Percentiles rank a stretch among this genome's conserved stretches.
phyloP scores from a whole-genome alignment of 2,797 vertebrate genomes.

The Peromyscus melanophrys region DNA sequence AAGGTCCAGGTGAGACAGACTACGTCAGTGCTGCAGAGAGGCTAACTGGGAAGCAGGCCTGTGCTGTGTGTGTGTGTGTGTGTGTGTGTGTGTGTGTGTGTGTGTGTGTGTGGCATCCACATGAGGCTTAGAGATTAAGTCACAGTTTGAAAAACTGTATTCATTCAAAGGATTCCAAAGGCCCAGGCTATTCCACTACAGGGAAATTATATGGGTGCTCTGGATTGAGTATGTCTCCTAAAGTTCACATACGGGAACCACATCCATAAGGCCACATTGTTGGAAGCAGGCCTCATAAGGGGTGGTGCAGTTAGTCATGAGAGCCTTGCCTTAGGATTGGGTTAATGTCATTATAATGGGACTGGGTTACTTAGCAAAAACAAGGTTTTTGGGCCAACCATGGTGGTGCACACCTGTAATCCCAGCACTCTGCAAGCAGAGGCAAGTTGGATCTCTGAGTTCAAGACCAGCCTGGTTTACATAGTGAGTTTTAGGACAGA shows the following conservation, averaged over 20 bases:
- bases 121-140: neutral
- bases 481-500: neutral
- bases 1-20: neutral
- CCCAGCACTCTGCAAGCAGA: neutral
- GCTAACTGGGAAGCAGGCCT: too few species aligned
- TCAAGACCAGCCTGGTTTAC: neutral
- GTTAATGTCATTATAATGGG: neutral
- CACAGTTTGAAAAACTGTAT: neutral
- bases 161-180: constrained; percentile 40
- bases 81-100: neutral
- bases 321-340: neutral
- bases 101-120: neutral
- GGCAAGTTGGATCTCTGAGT: neutral
- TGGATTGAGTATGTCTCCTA: neutral
- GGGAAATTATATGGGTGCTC: neutral
- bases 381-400: neutral
- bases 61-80: neutral
- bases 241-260: neutral
- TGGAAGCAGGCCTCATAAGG: neutral
- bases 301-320: neutral
- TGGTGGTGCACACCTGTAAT: neutral
- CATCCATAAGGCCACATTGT: neutral
- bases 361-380: neutral
- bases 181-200: neutral
- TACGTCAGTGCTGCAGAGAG: neutral